Evolutionary conservation across 2,113 vertebrate genomes (phyloP), one percentile per base, ranked within the genome.

Genomic region (Caretta caretta): DNA sequence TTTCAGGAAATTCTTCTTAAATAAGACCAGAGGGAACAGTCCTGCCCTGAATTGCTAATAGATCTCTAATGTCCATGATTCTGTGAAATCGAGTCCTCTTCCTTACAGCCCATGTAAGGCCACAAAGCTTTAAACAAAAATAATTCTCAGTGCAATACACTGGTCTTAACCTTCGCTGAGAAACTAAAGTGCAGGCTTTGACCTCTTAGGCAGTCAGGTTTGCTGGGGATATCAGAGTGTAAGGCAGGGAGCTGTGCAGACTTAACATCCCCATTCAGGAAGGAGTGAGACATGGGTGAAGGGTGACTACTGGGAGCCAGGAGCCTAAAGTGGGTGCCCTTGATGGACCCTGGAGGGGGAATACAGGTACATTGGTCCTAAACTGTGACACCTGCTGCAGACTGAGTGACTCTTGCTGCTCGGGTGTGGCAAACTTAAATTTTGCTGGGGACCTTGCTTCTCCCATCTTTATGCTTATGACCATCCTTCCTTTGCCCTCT

Each of bases 1-100:
- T 95, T 93, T 91, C 84, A 87, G 87, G 81, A 88, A 87, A 80
- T 82, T 91, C 75, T 90, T 48, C 89, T 89, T 84, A 96, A 92
- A 95, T 62, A 86, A 92, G 91, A 48, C 94, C 75, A 3, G 11
- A 11, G 93, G 87, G 89, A 96, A 49, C 24, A 48, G 65, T 14
- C 80, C 87, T 87, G 50, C 50, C 35, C 14, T 50, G 72, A 38
- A 86, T 86, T 94, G 86, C 79, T 81, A 88, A 88, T 92, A 84
- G 76, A 93, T 31, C 46, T 83, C 65, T 89, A n/a, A 94, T 88
- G 93, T 92, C 76, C 51, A 35, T 1, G 1, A 62, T 93, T 95
- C 88, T 65, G 57, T 90, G 62, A 38, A 96, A 57, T 0, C 48
- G 31, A 87, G 50, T 69, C 29, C 48, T 82, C 19, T 82, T 86